These are phyloP conservation scores for Leptinotarsa rubiginosa DNA, from an alignment of 2,888 invertebrate species.

Conservation along the genomic window DNA sequence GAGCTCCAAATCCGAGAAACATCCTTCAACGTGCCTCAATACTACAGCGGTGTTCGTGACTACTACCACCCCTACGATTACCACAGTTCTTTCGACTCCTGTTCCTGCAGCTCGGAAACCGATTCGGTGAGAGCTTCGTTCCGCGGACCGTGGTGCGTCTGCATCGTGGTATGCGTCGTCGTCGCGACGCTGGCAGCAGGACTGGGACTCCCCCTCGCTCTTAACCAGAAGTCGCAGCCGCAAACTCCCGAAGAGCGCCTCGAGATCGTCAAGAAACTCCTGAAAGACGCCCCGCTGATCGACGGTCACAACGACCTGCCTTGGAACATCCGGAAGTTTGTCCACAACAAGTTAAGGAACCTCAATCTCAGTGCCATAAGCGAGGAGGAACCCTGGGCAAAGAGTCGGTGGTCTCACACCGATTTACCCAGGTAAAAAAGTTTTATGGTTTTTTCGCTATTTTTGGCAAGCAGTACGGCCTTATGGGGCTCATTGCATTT, in stretches of 20 bases:
- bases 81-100: slow-evolving; percentile 59
- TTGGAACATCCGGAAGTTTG: slow-evolving; percentile 90
- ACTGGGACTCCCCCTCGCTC: slow-evolving; percentile 70
- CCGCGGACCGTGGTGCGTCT: slow-evolving; percentile 69
- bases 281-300: slow-evolving; percentile 77
- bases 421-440: slow-evolving; percentile 78
- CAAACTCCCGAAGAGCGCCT: slow-evolving; percentile 71
- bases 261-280: slow-evolving; percentile 72
- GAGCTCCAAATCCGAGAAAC: slow-evolving; percentile 60
- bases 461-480: no score
- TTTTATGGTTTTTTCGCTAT: no score
- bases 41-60: slow-evolving; percentile 56
- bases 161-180: slow-evolving; percentile 72
- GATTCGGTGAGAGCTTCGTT: slow-evolving; percentile 70
- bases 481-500: no score
- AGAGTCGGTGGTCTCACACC: slow-evolving; percentile 91
- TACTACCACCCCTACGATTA: slow-evolving; percentile 54
- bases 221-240: slow-evolving; percentile 56
- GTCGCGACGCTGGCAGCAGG: slow-evolving; percentile 72
- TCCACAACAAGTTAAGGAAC: slow-evolving; percentile 81
- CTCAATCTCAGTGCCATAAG: slow-evolving; percentile 77
- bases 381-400: slow-evolving; percentile 83
- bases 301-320: slow-evolving; percentile 90
- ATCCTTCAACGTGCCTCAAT: slow-evolving; percentile 60
- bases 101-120: slow-evolving; percentile 67